phyloP scores from a whole-genome alignment of 35 echinoderm and acorn worm species.

The Lytechinus pictus region DNA sequence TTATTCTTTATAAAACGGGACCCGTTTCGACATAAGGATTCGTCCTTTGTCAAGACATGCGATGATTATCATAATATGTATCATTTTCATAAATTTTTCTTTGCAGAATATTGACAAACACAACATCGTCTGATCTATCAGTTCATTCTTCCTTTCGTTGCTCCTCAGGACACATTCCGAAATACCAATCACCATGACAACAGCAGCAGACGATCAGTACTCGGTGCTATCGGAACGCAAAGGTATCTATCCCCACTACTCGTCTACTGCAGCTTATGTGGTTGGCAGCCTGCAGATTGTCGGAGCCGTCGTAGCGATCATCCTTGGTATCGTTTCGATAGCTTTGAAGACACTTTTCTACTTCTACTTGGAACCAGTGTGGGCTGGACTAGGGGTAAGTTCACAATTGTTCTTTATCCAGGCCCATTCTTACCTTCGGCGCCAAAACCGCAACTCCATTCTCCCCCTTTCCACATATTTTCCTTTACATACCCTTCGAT shows the following conservation, averaged over 20 bases:
- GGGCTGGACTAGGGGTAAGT: slow-evolving; percentile 26
- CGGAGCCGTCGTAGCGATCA: slow-evolving; percentile 21
- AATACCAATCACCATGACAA: background rate
- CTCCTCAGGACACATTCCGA: background rate
- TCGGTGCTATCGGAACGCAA: slow-evolving; percentile 16
- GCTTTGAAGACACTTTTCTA: slow-evolving; percentile 50
- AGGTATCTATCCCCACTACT: slow-evolving; percentile 34
- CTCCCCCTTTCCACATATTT: background rate
- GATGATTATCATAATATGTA: too few species aligned
- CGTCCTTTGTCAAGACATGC: too few species aligned
- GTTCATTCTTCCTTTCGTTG: background rate
- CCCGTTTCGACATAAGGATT: too few species aligned
- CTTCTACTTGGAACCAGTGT: slow-evolving; percentile 36
- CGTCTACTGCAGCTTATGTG: slow-evolving; percentile 15
- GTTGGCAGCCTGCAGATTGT: slow-evolving; percentile 41
- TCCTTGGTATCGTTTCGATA: slow-evolving; percentile 33
- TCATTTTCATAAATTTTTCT: background rate
- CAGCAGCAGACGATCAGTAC: slow-evolving; percentile 21
- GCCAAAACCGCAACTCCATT: too few species aligned
- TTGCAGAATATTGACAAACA: background rate
- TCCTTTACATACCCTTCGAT: background rate
- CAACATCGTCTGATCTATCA: background rate
- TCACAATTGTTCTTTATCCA: background rate
- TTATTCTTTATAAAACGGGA: too few species aligned
- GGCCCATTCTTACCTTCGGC: too few species aligned